Evolutionary conservation across 64 coral and sea anemone genomes (phyloP).

Genomic region (Montipora foliosa): DNA sequence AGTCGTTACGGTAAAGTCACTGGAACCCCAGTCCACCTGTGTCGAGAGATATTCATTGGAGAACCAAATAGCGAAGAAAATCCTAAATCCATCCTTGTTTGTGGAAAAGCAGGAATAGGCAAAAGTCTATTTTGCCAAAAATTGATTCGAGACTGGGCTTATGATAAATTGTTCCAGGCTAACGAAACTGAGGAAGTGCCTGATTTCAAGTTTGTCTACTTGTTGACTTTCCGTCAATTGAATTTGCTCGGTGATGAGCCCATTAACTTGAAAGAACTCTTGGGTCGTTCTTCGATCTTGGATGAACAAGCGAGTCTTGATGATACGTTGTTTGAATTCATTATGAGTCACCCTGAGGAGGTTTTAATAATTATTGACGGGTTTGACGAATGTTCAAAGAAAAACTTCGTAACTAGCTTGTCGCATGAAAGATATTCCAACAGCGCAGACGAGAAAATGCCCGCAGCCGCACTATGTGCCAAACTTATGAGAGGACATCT

Average conservation of each 20-base stretch:
- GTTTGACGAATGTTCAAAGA: slow-evolving; percentile 26
- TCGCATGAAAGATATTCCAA: background rate
- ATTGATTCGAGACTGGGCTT: slow-evolving; percentile 39
- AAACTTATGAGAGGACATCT: slow-evolving; percentile 15
- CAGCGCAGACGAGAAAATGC: slow-evolving; percentile 3
- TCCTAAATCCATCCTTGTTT: slow-evolving; percentile 18
- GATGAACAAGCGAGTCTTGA: slow-evolving; percentile 11
- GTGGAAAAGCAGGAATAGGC: slow-evolving; percentile 67
- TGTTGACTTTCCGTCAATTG: slow-evolving; percentile 27
- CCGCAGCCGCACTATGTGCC: background rate
- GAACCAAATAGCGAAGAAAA: background rate
- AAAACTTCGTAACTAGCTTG: background rate
- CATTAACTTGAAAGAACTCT: background rate
- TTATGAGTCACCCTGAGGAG: background rate
- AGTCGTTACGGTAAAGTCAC: background rate
- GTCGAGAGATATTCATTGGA: slow-evolving; percentile 12
- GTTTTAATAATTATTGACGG: slow-evolving; percentile 51
- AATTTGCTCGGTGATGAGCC: background rate
- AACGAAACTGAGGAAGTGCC: background rate
- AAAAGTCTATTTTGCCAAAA: slow-evolving; percentile 56
- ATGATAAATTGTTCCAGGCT: slow-evolving; percentile 25
- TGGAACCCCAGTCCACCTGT: background rate
- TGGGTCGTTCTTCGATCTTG: slow-evolving; percentile 6
- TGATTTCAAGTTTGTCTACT: slow-evolving; percentile 38
- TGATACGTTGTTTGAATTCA: background rate